Conservation (phyloP, 2,797 vertebrate genomes). For the Ceyx erithaca region DNA sequence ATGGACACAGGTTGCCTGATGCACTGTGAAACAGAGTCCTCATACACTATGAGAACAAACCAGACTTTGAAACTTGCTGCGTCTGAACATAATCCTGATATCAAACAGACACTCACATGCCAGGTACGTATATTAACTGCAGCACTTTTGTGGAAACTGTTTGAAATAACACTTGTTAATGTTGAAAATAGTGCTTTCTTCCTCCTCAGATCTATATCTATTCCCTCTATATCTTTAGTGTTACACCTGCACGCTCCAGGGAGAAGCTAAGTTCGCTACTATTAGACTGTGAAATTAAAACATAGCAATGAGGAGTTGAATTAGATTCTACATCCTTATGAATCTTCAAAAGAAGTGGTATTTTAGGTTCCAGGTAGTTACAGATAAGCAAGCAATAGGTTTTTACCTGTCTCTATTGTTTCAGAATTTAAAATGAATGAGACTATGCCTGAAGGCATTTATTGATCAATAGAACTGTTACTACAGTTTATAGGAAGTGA, state of each 20-base stretch:
- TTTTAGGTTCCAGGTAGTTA: not conserved
- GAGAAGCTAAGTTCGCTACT: not conserved
- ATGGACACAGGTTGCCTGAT: not conserved
- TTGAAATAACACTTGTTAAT: not conserved
- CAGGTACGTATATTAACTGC: not conserved
- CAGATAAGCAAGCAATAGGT: not conserved
- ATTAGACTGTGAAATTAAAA: conserved; percentile 16
- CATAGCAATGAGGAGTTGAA: not conserved
- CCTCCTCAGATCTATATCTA: not conserved
- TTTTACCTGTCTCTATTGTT: not conserved
- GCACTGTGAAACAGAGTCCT: not conserved
- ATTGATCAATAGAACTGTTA: not conserved
- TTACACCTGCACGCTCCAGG: not conserved
- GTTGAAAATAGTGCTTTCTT: not conserved
- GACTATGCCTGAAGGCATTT: not conserved
- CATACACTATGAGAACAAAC: not conserved
- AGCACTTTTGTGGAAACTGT: not conserved
- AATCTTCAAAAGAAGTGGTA: not conserved
- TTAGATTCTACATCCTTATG: not conserved
- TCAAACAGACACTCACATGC: not conserved
- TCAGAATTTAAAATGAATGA: not conserved
- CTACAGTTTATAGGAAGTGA: not conserved
- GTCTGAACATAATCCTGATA: not conserved
- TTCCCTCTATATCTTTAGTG: not conserved
- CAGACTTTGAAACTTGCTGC: not conserved